Conservation (phyloP, 2,113 vertebrate species). For the Macroglossus sobrinus region DNA sequence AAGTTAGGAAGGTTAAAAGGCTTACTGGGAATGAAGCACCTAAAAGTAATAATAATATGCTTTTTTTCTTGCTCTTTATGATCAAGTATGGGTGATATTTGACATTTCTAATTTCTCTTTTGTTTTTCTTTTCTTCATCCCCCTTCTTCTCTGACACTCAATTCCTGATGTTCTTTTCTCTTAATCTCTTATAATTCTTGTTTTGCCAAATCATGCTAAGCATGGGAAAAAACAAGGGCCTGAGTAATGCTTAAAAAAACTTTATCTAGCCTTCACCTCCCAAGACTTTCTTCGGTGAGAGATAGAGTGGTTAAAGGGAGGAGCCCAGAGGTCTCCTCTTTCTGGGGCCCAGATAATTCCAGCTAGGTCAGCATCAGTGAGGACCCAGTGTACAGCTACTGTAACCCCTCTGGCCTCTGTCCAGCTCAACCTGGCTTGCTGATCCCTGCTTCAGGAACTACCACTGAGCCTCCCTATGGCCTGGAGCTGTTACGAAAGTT, state of each 20-base stretch:
- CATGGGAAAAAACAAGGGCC: background rate
- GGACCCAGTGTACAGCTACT: background rate
- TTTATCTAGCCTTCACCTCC: background rate
- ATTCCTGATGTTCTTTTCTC: background rate
- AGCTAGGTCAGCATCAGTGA: background rate
- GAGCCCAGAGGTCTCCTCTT: background rate
- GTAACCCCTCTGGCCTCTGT: background rate
- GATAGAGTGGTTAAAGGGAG: background rate
- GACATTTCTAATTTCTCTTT: background rate
- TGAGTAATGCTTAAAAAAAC: background rate
- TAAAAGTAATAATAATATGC: background rate
- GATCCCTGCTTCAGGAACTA: background rate
- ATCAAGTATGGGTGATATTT: background rate
- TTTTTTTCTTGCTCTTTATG: slow-evolving; percentile 5
- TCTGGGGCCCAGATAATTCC: background rate
- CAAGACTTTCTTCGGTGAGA: background rate
- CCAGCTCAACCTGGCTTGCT: background rate
- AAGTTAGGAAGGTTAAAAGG: background rate
- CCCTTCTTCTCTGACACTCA: background rate
- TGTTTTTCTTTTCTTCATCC: background rate
- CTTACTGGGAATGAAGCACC: background rate
- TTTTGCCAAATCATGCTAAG: slow-evolving; percentile 18
- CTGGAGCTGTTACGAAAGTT: background rate
- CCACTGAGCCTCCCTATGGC: background rate
- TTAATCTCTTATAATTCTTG: background rate